Percentiles rank a stretch among this genome's conserved stretches.
Conservation (phyloP, 2,113 vertebrate genomes). For the Hypomesus transpacificus region DNA sequence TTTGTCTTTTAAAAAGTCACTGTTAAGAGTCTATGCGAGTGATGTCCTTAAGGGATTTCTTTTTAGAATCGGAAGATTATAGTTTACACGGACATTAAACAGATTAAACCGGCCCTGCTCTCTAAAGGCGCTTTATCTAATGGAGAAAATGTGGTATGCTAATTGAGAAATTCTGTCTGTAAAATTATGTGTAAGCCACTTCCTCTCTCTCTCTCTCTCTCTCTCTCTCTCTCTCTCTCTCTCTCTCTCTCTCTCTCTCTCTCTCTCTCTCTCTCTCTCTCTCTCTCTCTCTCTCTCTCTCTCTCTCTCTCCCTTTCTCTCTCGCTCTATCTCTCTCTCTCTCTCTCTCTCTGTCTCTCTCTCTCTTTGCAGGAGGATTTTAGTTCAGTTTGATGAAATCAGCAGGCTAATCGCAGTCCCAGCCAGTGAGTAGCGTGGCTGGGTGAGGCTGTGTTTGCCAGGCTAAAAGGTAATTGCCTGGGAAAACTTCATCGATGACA, state of each 20-base stretch:
- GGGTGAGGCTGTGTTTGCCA: conserved; percentile 77
- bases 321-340: conserved; percentile 24
- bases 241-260: conserved; percentile 18
- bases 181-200: conserved; percentile 66
- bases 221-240: not conserved
- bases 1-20: conserved; percentile 65
- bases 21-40: conserved; percentile 65
- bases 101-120: conserved; percentile 69
- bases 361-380: conserved; percentile 50
- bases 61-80: conserved; percentile 74
- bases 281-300: conserved; percentile 5
- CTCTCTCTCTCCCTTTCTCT: conserved; percentile 21
- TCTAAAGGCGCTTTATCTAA: conserved; percentile 77
- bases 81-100: conserved; percentile 76
- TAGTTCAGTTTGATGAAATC: conserved; percentile 69
- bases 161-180: conserved; percentile 72
- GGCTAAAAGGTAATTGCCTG: conserved; percentile 89
- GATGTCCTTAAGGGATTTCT: conserved; percentile 72
- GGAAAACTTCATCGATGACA: conserved; percentile 88
- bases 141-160: conserved; percentile 74
- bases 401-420: conserved; percentile 67
- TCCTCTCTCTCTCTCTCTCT: conserved; percentile 10
- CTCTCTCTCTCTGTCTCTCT: not conserved
- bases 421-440: conserved; percentile 62
- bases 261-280: conserved; percentile 5